Evolutionary conservation across 2,888 invertebrate species (phyloP).

Genomic region (Ornithoptera alexandrae): DNA sequence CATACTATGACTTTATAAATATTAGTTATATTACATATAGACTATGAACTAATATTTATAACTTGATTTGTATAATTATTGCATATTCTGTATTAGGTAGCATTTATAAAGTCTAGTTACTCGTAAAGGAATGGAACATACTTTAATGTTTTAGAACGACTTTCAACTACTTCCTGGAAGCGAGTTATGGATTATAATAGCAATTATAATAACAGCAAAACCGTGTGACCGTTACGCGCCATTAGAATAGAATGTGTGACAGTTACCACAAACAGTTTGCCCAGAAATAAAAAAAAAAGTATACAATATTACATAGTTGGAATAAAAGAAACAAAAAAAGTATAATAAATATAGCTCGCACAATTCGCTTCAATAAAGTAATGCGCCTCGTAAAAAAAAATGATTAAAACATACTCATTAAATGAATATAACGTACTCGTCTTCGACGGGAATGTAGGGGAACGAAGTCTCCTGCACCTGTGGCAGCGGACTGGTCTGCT

Average conservation of each 20-base stretch:
- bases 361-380: conserved; percentile 16
- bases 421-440: conserved; percentile 77
- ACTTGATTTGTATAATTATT: too few species aligned
- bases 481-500: conserved; percentile 82
- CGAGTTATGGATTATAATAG: conserved; percentile 12
- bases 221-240: conserved; percentile 9
- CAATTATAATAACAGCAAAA: conserved; percentile 10
- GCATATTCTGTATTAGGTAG: too few species aligned
- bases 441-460: conserved; percentile 75
- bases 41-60: too few species aligned
- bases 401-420: conserved; percentile 66
- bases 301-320: too few species aligned
- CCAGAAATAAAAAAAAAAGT: not conserved
- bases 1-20: too few species aligned
- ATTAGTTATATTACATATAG: too few species aligned
- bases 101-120: too few species aligned
- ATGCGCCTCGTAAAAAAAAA: conserved; percentile 19
- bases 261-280: not conserved
- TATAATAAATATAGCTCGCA: not conserved
- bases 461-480: conserved; percentile 68
- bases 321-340: too few species aligned
- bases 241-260: not conserved
- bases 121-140: too few species aligned
- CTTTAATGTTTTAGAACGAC: not conserved
- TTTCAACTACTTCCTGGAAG: not conserved